Evolutionary conservation across 2,113 vertebrate species (phyloP), one percentile per base, ranked within the genome.

Genomic region (Passer domesticus): DNA sequence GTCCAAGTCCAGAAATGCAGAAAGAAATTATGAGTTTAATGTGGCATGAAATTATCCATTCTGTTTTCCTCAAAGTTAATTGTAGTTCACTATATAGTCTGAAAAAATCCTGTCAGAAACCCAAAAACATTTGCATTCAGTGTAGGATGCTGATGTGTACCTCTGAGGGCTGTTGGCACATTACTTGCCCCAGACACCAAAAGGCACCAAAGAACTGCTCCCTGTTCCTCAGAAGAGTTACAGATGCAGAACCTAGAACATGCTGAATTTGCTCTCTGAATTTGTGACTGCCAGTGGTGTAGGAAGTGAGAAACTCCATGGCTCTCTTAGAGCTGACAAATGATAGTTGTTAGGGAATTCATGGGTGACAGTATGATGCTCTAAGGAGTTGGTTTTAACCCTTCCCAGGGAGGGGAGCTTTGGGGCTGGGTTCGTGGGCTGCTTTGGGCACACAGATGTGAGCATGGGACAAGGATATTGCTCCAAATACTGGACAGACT

Each of bases 21-120:
- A 95, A 84, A 63, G 77, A 97, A 96, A 96, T 96, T 95, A 96
- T 56, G 39, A 95, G 62, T 96, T 94, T 96, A 97, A 97, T 21
- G 5, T 92, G 64, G 63, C 67, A 56, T 97, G 82, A 97, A 96
- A 97, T 96, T 64, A 94, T 75, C 73, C 52, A 37, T 89, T 96
- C 70, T 82, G 56, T 77, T 96, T 66, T 94, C 83, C 92, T 73
- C 83, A 56, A 60, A 96, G 85, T 96, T 95, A 93, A 89, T 92
- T 4, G 7, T 60, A 92, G 73, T 25, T 97, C 73, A 53, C 63
- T 73, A 76, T 50, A 22, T 13, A 73, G 89, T 49, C 37, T 83
- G 87, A 83, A 5, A 23, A 90, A 96, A 46, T 49, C 80, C 31
- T 21, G 11, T 66, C 35, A 41, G 66, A 87, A 87, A 87, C 19